phyloP scores from a whole-genome alignment of 2,797 vertebrate species.

The Pristis pectinata region DNA sequence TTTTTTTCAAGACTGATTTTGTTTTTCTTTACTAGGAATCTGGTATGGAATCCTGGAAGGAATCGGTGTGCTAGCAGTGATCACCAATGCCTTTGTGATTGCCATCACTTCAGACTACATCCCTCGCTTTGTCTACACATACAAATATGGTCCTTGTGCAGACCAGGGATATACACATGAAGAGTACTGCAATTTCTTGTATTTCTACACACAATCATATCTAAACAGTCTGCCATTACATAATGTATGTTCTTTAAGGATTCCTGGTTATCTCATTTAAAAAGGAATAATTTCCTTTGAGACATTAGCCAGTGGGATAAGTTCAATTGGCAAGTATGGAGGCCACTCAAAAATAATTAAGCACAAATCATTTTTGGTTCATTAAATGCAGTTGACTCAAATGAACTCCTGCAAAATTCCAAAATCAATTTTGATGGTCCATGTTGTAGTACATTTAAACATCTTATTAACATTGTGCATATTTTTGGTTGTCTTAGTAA shows the following conservation, averaged over 20 bases:
- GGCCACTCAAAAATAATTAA: neutral
- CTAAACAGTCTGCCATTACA: slow-evolving; percentile 25
- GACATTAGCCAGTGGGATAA: neutral
- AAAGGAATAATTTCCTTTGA: neutral
- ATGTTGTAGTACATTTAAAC: neutral
- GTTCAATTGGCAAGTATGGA: neutral
- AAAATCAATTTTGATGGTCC: neutral
- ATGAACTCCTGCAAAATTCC: neutral
- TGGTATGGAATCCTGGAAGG: slow-evolving; percentile 98
- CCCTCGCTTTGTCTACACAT: slow-evolving; percentile 94
- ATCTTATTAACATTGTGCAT: neutral
- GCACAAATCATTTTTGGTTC: neutral
- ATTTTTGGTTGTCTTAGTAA: neutral
- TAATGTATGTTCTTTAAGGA: neutral
- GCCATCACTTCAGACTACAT: slow-evolving; percentile 98
- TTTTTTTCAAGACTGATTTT: slow-evolving; percentile 29
- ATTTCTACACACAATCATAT: neutral
- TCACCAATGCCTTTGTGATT: slow-evolving; percentile 97
- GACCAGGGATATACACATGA: slow-evolving; percentile 74
- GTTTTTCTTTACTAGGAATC: slow-evolving; percentile 68
- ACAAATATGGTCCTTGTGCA: slow-evolving; percentile 91
- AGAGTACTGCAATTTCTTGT: slow-evolving; percentile 57
- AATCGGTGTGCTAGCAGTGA: slow-evolving; percentile 92
- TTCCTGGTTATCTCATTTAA: neutral
- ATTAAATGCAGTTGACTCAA: neutral